These are phyloP conservation scores for Catharus minimus DNA, from an alignment of 2,113 vertebrate species.

Conservation along the genomic window DNA sequence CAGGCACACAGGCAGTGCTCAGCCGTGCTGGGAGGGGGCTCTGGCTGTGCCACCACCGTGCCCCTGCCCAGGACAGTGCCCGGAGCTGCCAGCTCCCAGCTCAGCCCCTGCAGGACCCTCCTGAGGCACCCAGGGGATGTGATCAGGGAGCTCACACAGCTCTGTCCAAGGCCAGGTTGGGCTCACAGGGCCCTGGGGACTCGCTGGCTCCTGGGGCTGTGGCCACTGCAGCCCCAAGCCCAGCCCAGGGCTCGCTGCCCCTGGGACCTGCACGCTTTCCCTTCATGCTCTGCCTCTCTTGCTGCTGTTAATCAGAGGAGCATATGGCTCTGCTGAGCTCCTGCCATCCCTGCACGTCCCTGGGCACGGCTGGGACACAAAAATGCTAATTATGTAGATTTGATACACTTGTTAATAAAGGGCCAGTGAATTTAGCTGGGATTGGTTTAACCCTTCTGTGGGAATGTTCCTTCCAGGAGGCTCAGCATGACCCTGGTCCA, in stretches of 20 bases:
- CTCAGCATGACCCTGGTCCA: background rate
- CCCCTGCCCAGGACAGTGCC: background rate
- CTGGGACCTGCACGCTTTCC: background rate
- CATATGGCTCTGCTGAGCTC: background rate
- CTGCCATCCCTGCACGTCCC: background rate
- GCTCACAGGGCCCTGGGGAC: no score
- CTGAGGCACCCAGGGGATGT: background rate
- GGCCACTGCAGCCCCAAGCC: no score
- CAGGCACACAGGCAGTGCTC: background rate
- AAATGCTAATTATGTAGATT: slow-evolving; percentile 16
- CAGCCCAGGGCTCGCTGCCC: no score
- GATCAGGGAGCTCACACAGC: background rate
- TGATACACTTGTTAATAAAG: background rate
- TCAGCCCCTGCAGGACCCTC: no score
- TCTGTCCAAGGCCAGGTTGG: no score
- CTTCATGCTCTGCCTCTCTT: background rate
- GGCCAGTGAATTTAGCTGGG: background rate
- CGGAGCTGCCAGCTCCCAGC: background rate
- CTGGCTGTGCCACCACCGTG: no score
- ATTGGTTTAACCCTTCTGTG: background rate
- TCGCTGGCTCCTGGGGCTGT: no score
- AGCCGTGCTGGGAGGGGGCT: background rate
- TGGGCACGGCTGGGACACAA: background rate
- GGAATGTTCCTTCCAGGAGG: background rate
- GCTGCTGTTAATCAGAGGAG: background rate